Evolutionary conservation across 2,888 invertebrate species (phyloP).

Genomic region (Sphaerophoria taeniata): DNA sequence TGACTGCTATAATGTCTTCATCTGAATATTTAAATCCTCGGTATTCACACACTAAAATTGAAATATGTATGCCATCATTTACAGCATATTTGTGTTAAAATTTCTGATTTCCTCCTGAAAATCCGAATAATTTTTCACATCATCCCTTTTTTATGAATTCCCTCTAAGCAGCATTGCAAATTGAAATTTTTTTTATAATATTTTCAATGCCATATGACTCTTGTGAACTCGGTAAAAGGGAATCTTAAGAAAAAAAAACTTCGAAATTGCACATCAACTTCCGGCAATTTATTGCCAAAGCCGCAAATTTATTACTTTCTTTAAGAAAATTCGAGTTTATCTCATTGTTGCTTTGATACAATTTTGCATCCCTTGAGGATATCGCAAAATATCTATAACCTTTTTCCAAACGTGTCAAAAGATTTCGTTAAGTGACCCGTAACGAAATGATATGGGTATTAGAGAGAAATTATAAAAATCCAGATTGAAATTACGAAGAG

Average conservation of each 20-base stretch:
- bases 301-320: conserved; percentile 68
- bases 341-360: conserved; percentile 22
- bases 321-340: conserved; percentile 48
- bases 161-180: conserved; percentile 61
- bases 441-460: conserved; percentile 67
- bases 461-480: conserved; percentile 25
- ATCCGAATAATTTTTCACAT: background rate
- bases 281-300: conserved; percentile 65
- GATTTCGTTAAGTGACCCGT: conserved; percentile 65
- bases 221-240: conserved; percentile 45
- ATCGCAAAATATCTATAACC: background rate
- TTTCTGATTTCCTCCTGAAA: conserved; percentile 10
- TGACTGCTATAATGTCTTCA: conserved; percentile 53
- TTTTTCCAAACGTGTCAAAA: conserved; percentile 22
- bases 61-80: conserved; percentile 35
- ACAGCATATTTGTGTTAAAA: conserved; percentile 46
- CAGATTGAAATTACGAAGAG: background rate
- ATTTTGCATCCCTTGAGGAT: conserved; percentile 51
- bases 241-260: conserved; percentile 18
- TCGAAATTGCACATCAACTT: conserved; percentile 56
- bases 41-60: conserved; percentile 14
- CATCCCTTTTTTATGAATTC: conserved; percentile 8
- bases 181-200: conserved; percentile 48
- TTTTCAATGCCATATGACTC: conserved; percentile 59
- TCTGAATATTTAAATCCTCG: conserved; percentile 42